These are phyloP conservation scores for Nasonia vitripennis DNA, from an alignment of 1,140 invertebrate genomes.

Conservation along the genomic window DNA sequence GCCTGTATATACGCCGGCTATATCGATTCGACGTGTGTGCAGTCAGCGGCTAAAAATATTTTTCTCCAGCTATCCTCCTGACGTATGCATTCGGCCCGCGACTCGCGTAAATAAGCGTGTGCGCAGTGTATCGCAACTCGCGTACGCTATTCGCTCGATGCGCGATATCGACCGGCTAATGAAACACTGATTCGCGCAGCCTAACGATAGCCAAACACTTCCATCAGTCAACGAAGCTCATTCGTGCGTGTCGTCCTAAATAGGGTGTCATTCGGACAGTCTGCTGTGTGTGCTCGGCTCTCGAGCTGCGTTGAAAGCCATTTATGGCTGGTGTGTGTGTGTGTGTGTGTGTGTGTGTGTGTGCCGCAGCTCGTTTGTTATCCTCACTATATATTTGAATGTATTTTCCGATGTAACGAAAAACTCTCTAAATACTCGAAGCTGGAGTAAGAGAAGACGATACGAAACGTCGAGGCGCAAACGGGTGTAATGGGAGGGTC, in stretches of 20 bases:
- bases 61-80: neutral
- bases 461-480: neutral
- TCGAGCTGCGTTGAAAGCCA: too few relatives aligned
- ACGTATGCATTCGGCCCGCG: neutral
- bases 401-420: too few relatives aligned
- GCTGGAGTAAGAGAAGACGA: neutral
- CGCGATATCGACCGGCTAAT: neutral
- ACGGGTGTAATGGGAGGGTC: neutral
- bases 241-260: neutral
- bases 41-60: neutral
- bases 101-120: neutral
- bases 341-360: too few relatives aligned
- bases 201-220: neutral
- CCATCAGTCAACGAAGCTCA: too few relatives aligned
- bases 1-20: neutral
- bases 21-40: slow-evolving; percentile 11
- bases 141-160: neutral
- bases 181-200: neutral
- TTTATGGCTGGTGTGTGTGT: too few relatives aligned
- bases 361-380: too few relatives aligned
- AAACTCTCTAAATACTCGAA: too few relatives aligned
- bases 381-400: too few relatives aligned
- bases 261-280: neutral
- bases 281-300: too few relatives aligned
- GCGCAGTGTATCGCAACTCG: too few relatives aligned